Percentiles rank a stretch among this genome's conserved stretches.
Conservation (phyloP, 2,113 vertebrate genomes). For the Engraulis encrasicolus region DNA sequence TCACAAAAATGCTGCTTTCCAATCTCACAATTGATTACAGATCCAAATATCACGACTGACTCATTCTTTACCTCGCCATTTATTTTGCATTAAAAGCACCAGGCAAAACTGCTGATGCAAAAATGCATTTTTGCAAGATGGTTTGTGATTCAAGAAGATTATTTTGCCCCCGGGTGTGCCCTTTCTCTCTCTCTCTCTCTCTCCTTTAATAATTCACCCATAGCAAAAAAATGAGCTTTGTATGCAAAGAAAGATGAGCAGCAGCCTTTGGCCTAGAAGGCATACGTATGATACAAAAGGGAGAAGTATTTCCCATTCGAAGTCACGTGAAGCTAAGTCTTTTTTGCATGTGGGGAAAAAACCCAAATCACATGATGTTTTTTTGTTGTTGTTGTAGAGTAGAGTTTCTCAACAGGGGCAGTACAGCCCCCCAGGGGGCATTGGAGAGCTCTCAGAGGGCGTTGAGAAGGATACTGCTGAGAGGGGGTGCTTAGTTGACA, state of each 20-base stretch:
- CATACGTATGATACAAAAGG: not conserved
- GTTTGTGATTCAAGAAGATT: constrained; percentile 3
- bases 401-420: too few species aligned
- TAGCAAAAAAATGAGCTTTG: not conserved
- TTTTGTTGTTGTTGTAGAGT: not conserved
- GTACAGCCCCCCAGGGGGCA: too few species aligned
- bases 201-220: not conserved
- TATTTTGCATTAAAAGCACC: constrained; percentile 8
- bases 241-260: constrained; percentile 15
- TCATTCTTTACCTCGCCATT: not conserved
- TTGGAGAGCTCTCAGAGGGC: too few species aligned
- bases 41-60: not conserved
- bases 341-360: not conserved
- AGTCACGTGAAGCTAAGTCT: not conserved
- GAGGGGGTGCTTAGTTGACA: too few species aligned
- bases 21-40: not conserved
- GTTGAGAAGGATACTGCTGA: too few species aligned
- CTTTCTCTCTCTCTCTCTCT: too few species aligned
- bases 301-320: not conserved
- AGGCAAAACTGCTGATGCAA: not conserved
- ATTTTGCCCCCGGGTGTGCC: not conserved
- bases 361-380: not conserved
- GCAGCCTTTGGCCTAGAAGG: not conserved
- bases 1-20: not conserved
- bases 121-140: not conserved